These are phyloP conservation scores for Chelonia mydas DNA, from an alignment of 2,797 vertebrate species.

Conservation along the genomic window DNA sequence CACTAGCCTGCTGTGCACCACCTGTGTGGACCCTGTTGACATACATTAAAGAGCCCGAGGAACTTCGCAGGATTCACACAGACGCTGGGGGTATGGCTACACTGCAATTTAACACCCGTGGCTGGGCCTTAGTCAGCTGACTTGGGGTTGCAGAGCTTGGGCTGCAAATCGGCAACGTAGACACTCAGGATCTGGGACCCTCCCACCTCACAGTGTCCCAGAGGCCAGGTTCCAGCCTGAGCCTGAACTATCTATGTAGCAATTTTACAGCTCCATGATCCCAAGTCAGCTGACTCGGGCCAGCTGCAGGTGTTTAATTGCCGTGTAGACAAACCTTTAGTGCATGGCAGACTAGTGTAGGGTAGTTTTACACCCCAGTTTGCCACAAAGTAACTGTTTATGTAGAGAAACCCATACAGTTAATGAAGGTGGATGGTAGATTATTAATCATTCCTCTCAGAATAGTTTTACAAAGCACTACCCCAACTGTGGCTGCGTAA, in stretches of 20 bases:
- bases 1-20: not conserved
- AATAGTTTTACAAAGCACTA: too few relatives aligned
- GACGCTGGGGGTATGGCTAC: not conserved
- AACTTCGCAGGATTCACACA: not conserved
- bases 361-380: not conserved
- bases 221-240: too few relatives aligned
- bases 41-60: not conserved
- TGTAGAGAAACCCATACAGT: not conserved
- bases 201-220: too few relatives aligned
- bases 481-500: too few relatives aligned
- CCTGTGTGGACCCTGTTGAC: not conserved
- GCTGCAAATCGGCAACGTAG: not conserved
- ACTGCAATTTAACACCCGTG: not conserved
- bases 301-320: not conserved
- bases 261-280: not conserved
- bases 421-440: not conserved
- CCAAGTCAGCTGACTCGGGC: not conserved
- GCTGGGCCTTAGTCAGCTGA: not conserved
- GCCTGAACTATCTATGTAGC: not conserved
- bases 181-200: not conserved
- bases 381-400: not conserved
- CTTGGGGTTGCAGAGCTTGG: not conserved
- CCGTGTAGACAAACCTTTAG: not conserved
- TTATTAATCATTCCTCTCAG: not conserved
- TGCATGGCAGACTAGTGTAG: not conserved